A percentile compares a stretch with the other conserved stretches of the same genome.
Evolutionary conservation across 2,113 vertebrate species (phyloP).

Genomic region (Gymnocephalus cernua): DNA sequence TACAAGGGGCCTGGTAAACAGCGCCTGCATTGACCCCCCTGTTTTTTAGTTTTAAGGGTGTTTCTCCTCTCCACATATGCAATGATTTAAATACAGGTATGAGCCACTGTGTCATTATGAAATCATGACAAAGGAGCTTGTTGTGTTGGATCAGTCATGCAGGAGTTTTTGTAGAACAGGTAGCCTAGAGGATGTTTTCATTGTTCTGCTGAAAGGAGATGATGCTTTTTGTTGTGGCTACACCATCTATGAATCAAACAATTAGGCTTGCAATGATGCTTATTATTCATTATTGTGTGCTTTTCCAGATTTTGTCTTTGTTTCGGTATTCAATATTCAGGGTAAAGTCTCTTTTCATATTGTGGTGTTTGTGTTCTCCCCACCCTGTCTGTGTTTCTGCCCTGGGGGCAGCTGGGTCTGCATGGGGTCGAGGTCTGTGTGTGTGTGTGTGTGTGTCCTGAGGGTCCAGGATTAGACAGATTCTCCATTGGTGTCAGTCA

Average conservation of each 20-base stretch:
- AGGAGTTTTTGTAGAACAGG: background rate
- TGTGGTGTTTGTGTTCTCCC: constrained; percentile 52
- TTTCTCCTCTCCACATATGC: background rate
- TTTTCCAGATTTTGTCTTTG: background rate
- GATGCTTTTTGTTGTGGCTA: background rate
- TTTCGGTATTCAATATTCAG: background rate
- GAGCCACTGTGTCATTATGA: constrained; percentile 30
- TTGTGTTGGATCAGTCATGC: background rate
- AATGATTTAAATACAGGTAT: background rate
- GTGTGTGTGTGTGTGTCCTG: constrained; percentile 2
- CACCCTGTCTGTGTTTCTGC: constrained; percentile 74
- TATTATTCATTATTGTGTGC: background rate
- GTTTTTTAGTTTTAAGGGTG: background rate
- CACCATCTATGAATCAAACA: background rate
- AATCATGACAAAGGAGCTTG: background rate
- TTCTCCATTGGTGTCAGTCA: constrained; percentile 22
- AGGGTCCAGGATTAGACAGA: constrained; percentile 18
- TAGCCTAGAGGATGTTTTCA: background rate
- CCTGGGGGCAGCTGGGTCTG: constrained; percentile 54
- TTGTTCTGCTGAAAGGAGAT: constrained; percentile 5
- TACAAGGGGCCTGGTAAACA: constrained; percentile 38
- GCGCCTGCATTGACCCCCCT: background rate
- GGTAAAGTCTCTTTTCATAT: background rate
- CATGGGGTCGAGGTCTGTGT: constrained; percentile 3
- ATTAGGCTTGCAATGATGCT: background rate